phyloP scores from a whole-genome alignment of 2,888 invertebrate genomes.

The Catocala nupta region DNA sequence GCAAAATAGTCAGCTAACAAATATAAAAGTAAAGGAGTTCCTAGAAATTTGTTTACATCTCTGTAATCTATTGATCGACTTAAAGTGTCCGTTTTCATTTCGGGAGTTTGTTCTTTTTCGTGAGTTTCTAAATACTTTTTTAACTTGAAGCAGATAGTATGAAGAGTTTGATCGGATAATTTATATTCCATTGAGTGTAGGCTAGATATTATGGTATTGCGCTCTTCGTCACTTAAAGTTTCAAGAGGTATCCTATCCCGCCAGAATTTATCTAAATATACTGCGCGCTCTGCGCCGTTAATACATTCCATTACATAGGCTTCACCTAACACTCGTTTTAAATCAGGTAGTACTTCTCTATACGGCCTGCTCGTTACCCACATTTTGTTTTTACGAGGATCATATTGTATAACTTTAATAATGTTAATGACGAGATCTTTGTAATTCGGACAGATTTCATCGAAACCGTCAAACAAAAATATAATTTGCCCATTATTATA shows the following conservation, averaged over 20 bases:
- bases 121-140: slow-evolving; percentile 5
- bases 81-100: not conserved
- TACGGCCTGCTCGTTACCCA: slow-evolving; percentile 45
- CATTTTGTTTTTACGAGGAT: slow-evolving; percentile 16
- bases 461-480: slow-evolving; percentile 24
- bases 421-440: slow-evolving; percentile 11
- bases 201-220: not conserved
- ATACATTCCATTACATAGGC: slow-evolving; percentile 25
- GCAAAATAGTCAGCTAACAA: slow-evolving; percentile 31
- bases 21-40: slow-evolving; percentile 32
- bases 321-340: slow-evolving; percentile 28
- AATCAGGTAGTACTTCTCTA: slow-evolving; percentile 23
- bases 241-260: slow-evolving; percentile 18
- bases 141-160: slow-evolving; percentile 2
- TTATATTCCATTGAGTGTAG: not conserved
- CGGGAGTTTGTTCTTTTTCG: not conserved
- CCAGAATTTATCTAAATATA: slow-evolving; percentile 33
- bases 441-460: slow-evolving; percentile 25
- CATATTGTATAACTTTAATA: slow-evolving; percentile 4
- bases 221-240: slow-evolving; percentile 20
- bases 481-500: slow-evolving; percentile 18
- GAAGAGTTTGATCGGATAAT: not conserved
- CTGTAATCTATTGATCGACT: not conserved
- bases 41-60: slow-evolving; percentile 7
- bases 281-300: slow-evolving; percentile 11